Conservation (phyloP, 2,113 vertebrate species). For the Megalops atlanticus region DNA sequence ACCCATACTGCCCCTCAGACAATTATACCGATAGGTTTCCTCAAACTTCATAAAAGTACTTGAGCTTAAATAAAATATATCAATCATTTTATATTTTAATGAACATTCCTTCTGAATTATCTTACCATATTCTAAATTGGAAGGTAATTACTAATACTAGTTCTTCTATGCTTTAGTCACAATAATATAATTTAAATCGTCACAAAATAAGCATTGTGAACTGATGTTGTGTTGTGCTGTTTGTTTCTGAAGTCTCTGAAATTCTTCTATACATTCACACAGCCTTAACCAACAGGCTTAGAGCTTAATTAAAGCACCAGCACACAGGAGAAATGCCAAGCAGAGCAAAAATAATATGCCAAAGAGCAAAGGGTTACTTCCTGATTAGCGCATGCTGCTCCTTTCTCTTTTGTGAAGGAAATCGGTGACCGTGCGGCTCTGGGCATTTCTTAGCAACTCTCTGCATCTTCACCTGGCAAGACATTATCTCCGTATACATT, state of each 20-base stretch:
- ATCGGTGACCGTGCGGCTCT: neutral
- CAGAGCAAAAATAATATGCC: neutral
- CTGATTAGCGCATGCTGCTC: neutral
- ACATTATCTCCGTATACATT: neutral
- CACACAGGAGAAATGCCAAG: neutral
- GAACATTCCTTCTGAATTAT: neutral
- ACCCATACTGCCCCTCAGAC: too few relatives aligned
- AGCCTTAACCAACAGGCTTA: neutral
- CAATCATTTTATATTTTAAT: neutral
- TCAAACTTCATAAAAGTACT: neutral
- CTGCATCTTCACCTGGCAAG: neutral
- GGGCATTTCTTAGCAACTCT: neutral
- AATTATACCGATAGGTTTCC: too few relatives aligned
- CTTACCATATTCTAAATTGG: neutral
- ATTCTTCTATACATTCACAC: neutral
- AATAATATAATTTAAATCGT: neutral
- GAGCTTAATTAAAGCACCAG: neutral
- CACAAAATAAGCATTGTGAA: neutral
- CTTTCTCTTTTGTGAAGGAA: too few relatives aligned
- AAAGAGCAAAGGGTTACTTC: neutral
- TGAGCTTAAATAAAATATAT: neutral
- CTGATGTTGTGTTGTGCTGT: neutral
- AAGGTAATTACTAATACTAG: neutral
- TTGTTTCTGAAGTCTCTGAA: neutral
- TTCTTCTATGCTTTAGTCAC: neutral